phyloP scores from a whole-genome alignment of 2,797 vertebrate species.

The Pseudochirops corinnae region DNA sequence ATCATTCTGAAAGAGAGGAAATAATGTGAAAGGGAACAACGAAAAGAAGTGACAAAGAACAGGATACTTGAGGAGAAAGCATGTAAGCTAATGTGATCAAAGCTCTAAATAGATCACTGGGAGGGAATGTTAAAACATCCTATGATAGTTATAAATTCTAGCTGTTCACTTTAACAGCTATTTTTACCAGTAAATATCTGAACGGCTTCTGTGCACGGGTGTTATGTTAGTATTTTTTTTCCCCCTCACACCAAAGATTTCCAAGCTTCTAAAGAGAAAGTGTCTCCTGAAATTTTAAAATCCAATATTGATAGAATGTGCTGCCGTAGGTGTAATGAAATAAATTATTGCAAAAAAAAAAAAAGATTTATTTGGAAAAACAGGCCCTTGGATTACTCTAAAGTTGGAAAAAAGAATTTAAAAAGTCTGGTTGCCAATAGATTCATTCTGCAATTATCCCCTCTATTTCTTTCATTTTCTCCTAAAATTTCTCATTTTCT shows the following conservation, averaged over 20 bases:
- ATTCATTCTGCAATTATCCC: background rate
- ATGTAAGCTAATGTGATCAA: background rate
- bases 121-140: background rate
- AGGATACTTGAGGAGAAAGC: background rate
- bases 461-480: background rate
- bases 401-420: background rate
- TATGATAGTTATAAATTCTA: background rate
- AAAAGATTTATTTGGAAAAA: background rate
- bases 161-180: background rate
- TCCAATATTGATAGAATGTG: background rate
- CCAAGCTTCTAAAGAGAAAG: background rate
- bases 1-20: background rate
- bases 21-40: too few species aligned
- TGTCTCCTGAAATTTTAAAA: background rate
- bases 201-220: background rate
- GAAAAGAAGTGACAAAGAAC: background rate
- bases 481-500: slow-evolving; percentile 4
- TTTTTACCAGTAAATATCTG: background rate
- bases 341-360: background rate
- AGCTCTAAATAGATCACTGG: background rate
- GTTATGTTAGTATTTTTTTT: background rate
- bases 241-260: background rate
- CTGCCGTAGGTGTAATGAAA: background rate
- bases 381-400: background rate
- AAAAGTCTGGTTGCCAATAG: background rate